Evolutionary conservation across 2,797 vertebrate species (phyloP).

Genomic region (Anguilla pacifica): DNA sequence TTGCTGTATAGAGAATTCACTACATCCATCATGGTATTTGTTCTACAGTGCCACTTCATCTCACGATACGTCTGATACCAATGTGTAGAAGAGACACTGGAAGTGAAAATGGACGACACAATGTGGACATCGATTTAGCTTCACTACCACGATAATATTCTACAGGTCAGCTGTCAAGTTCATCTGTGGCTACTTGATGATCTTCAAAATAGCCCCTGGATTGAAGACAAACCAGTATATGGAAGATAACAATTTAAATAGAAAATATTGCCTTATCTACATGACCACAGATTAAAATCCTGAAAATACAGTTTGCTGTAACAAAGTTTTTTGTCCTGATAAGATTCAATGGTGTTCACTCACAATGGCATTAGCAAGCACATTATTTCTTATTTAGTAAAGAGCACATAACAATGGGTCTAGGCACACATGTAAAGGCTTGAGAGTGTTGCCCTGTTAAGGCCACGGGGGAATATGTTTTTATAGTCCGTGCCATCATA

Average conservation of each 20-base stretch:
- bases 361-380: background rate
- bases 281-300: background rate
- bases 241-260: background rate
- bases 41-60: background rate
- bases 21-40: background rate
- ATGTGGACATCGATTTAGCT: background rate
- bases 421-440: background rate
- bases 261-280: background rate
- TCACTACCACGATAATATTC: background rate
- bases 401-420: background rate
- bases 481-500: background rate
- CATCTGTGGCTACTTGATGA: background rate
- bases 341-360: background rate
- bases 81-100: background rate
- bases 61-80: background rate
- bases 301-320: background rate
- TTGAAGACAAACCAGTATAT: background rate
- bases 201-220: background rate
- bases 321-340: background rate
- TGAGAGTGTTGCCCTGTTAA: background rate
- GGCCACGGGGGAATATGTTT: background rate
- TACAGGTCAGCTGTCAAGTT: background rate
- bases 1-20: background rate
- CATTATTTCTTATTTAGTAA: background rate
- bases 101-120: background rate